Conservation (phyloP, 2,113 vertebrate species). For the Prunella himalayana region DNA sequence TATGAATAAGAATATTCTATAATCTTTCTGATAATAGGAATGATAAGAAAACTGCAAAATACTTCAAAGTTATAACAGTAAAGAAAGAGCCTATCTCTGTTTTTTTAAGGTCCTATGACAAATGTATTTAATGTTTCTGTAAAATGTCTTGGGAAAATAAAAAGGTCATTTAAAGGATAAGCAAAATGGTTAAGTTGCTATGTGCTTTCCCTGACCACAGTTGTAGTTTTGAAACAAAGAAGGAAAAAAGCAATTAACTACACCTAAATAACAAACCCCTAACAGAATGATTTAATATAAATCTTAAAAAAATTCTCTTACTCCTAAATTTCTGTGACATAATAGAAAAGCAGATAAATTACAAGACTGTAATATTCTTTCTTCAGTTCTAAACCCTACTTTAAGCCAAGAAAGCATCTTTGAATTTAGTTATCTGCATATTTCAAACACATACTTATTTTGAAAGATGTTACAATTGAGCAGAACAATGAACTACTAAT, state of each 20-base stretch:
- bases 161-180: neutral
- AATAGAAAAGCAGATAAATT: neutral
- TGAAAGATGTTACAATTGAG: constrained; percentile 22
- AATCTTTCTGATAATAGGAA: neutral
- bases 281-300: neutral
- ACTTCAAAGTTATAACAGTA: neutral
- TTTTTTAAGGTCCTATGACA: neutral
- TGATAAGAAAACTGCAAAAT: neutral
- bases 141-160: neutral
- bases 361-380: neutral
- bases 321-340: neutral
- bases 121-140: neutral
- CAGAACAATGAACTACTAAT: constrained; percentile 48
- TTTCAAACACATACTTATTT: constrained; percentile 37
- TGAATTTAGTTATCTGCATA: constrained; percentile 34
- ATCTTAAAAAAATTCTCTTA: neutral
- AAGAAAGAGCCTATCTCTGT: neutral
- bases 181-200: neutral
- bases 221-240: neutral
- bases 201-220: neutral
- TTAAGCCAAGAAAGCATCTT: neutral
- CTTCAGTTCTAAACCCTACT: neutral
- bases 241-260: neutral
- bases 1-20: neutral
- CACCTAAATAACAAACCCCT: neutral